Evolutionary conservation across 2,113 vertebrate genomes (phyloP).

Genomic region (Peromyscus maniculatus): DNA sequence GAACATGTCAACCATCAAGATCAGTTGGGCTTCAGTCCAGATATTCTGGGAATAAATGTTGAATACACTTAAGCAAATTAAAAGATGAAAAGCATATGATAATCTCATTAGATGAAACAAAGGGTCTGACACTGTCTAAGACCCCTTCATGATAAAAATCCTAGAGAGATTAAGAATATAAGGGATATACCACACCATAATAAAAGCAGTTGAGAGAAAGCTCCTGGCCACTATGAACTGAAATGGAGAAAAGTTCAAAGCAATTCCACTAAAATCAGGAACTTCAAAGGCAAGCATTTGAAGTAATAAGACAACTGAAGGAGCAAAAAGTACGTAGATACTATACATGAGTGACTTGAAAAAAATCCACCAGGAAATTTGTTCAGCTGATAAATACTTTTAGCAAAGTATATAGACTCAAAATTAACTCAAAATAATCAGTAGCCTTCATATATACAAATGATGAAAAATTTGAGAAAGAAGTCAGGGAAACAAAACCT

Average conservation of each 20-base stretch:
- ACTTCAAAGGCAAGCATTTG: not conserved
- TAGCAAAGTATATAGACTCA: too few species aligned
- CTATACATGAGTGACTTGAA: not conserved
- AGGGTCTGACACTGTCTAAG: not conserved
- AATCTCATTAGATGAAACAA: not conserved
- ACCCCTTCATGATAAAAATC: not conserved
- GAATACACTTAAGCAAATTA: not conserved
- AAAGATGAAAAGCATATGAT: not conserved
- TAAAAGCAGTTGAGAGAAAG: not conserved
- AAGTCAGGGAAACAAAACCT: too few species aligned
- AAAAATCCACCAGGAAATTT: not conserved
- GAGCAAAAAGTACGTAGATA: not conserved
- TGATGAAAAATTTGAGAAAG: too few species aligned
- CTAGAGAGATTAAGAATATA: not conserved
- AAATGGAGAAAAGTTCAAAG: not conserved
- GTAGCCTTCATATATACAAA: too few species aligned
- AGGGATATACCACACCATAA: not conserved
- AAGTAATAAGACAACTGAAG: not conserved
- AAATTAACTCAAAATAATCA: too few species aligned
- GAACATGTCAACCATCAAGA: not conserved
- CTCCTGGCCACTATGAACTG: not conserved
- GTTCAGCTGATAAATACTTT: too few species aligned
- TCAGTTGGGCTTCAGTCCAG: not conserved
- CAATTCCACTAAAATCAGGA: not conserved
- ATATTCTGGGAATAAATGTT: not conserved